Evolutionary conservation across 2,888 invertebrate genomes (phyloP).

Genomic region (Aradus depressus): DNA sequence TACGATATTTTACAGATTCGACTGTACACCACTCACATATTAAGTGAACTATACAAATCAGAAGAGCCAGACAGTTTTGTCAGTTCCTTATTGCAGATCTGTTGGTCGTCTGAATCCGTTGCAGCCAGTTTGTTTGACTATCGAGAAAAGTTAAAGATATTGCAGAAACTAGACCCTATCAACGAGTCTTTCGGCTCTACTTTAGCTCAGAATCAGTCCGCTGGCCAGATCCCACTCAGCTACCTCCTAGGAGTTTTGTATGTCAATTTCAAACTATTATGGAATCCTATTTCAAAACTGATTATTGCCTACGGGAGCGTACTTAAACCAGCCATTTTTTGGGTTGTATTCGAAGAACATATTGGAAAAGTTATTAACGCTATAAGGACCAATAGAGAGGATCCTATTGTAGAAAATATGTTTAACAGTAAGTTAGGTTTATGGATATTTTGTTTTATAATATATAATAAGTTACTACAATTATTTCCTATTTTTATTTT

Average conservation of each 20-base stretch:
- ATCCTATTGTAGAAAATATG: too few species aligned
- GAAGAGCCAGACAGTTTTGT: constrained; percentile 32
- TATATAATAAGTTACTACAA: too few species aligned
- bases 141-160: constrained; percentile 58
- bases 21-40: constrained; percentile 58
- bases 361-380: constrained; percentile 4
- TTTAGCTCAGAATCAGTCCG: constrained; percentile 9
- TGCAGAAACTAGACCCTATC: constrained; percentile 55
- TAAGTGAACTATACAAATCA: constrained; percentile 52
- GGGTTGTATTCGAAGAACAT: constrained; percentile 52
- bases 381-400: constrained; percentile 1
- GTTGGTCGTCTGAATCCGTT: constrained; percentile 60
- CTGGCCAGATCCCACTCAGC: constrained; percentile 49
- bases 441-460: too few species aligned
- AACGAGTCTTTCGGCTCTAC: constrained; percentile 13
- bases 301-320: constrained; percentile 61
- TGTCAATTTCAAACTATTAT: constrained; percentile 76
- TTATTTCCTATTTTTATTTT: too few species aligned
- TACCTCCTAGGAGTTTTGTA: constrained; percentile 74
- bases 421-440: too few species aligned
- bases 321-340: constrained; percentile 52
- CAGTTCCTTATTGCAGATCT: constrained; percentile 36
- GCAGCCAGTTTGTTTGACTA: constrained; percentile 65
- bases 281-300: constrained; percentile 70
- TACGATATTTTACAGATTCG: constrained; percentile 55